phyloP scores from a whole-genome alignment of 1,140 invertebrate genomes.

The Lepidurus packardi region DNA sequence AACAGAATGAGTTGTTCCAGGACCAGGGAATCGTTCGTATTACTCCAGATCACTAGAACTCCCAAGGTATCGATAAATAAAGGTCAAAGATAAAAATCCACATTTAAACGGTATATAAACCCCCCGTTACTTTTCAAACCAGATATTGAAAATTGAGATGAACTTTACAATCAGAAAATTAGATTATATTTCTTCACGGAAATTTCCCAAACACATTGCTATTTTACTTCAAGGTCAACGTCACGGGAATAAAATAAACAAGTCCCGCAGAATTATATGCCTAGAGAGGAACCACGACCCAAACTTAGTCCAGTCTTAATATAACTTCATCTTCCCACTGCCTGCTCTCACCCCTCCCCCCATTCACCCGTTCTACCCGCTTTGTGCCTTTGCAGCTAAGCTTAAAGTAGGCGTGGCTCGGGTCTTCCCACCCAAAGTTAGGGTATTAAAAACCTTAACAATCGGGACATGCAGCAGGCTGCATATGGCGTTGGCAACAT shows the following conservation, averaged over 20 bases:
- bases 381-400: not conserved
- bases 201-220: too few species aligned
- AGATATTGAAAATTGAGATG: too few species aligned
- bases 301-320: not conserved
- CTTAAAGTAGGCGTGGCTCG: not conserved
- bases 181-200: too few species aligned
- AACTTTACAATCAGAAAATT: too few species aligned
- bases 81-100: too few species aligned
- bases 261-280: not conserved
- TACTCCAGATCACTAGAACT: too few species aligned
- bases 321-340: not conserved
- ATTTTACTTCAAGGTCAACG: not conserved
- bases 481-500: slow-evolving; percentile 15
- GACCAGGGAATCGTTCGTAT: too few species aligned
- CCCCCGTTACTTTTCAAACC: too few species aligned
- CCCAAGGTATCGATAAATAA: too few species aligned
- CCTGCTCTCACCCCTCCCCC: not conserved
- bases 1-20: too few species aligned
- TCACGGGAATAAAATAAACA: not conserved
- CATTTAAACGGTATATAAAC: too few species aligned
- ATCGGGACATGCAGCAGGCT: slow-evolving; percentile 7
- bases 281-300: not conserved
- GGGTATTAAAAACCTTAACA: not conserved
- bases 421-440: not conserved
- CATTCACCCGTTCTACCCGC: not conserved